phyloP scores from a whole-genome alignment of 2,113 vertebrate genomes.

The Tetraodon nigroviridis region DNA sequence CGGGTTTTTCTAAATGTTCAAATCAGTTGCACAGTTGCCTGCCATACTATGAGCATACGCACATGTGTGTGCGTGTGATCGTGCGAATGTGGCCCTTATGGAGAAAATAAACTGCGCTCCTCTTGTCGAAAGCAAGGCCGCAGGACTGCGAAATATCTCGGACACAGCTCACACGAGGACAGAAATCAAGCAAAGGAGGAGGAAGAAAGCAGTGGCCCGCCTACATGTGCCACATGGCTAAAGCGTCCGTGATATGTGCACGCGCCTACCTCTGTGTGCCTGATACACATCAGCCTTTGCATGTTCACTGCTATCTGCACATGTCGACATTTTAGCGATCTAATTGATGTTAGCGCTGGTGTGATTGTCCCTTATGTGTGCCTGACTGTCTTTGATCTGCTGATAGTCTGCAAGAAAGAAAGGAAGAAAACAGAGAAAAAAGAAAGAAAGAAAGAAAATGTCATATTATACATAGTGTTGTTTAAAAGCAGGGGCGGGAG shows the following conservation, averaged over 20 bases:
- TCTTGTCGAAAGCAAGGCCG: slow-evolving; percentile 61
- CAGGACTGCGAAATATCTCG: slow-evolving; percentile 58
- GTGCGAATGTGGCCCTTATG: no score
- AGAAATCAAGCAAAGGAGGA: slow-evolving; percentile 48
- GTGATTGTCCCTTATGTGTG: neutral
- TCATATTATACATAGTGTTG: no score
- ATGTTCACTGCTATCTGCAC: neutral
- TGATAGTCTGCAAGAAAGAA: slow-evolving; percentile 4
- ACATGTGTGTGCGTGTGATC: slow-evolving; percentile 1
- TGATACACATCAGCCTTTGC: neutral
- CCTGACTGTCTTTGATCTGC: slow-evolving; percentile 16
- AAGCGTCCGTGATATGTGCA: slow-evolving; percentile 28
- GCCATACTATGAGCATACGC: slow-evolving; percentile 1
- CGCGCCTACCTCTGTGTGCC: neutral
- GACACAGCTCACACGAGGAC: slow-evolving; percentile 49
- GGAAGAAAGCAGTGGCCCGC: slow-evolving; percentile 13
- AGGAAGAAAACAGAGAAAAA: no score
- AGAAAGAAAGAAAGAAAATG: neutral
- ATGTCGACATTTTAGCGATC: neutral
- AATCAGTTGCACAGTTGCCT: slow-evolving; percentile 26
- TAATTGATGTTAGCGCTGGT: neutral
- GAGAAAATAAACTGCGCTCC: slow-evolving; percentile 69
- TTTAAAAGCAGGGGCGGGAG: no score
- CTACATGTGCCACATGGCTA: slow-evolving; percentile 40
- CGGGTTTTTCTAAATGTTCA: neutral